Evolutionary conservation across 2,113 vertebrate species (phyloP).

Genomic region (Pseudorhombus dupliciocellatus): DNA sequence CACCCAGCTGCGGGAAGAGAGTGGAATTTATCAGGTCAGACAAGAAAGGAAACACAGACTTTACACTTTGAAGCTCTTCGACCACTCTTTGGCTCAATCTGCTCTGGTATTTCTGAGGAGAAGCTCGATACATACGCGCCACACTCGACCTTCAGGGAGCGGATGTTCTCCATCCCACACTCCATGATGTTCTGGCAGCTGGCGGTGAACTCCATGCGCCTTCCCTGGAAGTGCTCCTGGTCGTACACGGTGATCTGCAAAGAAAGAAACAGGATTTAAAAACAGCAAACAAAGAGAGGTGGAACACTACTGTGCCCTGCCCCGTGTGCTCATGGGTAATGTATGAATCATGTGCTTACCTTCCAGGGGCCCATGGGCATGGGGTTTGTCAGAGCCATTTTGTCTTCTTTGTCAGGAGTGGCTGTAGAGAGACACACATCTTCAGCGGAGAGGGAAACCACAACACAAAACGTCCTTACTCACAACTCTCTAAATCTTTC

Average conservation of each 20-base stretch:
- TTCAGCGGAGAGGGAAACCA: neutral
- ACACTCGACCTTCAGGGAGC: conserved; percentile 94
- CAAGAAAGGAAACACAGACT: neutral
- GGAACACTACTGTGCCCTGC: neutral
- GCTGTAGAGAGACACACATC: conserved; percentile 44
- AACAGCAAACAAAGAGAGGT: neutral
- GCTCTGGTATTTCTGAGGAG: neutral
- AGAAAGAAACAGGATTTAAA: too few relatives aligned
- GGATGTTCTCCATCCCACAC: conserved; percentile 90
- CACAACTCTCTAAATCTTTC: too few relatives aligned
- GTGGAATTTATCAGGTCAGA: neutral
- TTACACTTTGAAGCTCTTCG: neutral
- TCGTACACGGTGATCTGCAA: conserved; percentile 94
- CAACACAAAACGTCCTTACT: neutral
- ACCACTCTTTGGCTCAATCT: neutral
- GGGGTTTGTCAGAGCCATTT: conserved; percentile 91
- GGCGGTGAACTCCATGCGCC: conserved; percentile 92
- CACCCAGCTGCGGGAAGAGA: conserved; percentile 85
- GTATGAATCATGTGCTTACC: conserved; percentile 72
- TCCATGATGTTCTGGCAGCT: conserved; percentile 94
- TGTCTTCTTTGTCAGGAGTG: conserved; percentile 58
- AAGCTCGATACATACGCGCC: conserved; percentile 87
- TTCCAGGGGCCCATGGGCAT: conserved; percentile 92
- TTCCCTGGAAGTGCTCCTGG: conserved; percentile 96
- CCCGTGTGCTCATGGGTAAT: neutral